Conservation (phyloP, 2,113 vertebrate genomes). For the Vanacampus margaritifer region DNA sequence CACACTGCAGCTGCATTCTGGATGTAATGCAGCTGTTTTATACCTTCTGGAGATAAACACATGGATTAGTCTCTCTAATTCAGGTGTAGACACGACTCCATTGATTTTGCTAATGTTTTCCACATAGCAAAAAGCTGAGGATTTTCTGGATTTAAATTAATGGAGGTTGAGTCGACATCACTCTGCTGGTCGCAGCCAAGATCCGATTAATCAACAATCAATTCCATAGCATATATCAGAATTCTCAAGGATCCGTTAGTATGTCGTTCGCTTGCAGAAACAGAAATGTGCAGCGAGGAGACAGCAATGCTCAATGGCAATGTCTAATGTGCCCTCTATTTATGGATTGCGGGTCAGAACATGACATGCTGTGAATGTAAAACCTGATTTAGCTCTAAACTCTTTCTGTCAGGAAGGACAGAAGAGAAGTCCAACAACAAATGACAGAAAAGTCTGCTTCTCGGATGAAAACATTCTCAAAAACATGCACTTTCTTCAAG, state of each 20-base stretch:
- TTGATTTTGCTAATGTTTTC: neutral
- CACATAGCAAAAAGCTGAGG: neutral
- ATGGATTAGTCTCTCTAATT: neutral
- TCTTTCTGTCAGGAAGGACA: slow-evolving; percentile 50
- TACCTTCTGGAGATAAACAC: neutral
- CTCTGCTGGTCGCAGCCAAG: neutral
- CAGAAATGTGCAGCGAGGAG: slow-evolving; percentile 38
- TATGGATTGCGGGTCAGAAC: slow-evolving; percentile 51
- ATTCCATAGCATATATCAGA: neutral
- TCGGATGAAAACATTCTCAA: slow-evolving; percentile 53
- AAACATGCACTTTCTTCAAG: slow-evolving; percentile 54
- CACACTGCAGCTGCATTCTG: neutral
- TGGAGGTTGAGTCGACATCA: neutral
- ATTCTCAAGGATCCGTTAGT: neutral
- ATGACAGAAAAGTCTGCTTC: slow-evolving; percentile 47
- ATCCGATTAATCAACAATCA: neutral
- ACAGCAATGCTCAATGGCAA: slow-evolving; percentile 52
- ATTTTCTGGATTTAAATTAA: neutral
- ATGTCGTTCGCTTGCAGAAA: slow-evolving; percentile 13
- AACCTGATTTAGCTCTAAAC: slow-evolving; percentile 59
- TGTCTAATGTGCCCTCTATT: slow-evolving; percentile 63
- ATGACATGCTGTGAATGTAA: slow-evolving; percentile 52
- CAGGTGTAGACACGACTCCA: no score
- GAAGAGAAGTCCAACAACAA: slow-evolving; percentile 46
- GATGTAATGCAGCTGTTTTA: neutral